phyloP scores from a whole-genome alignment of 2,113 vertebrate species.

The Reinhardtius hippoglossoides region DNA sequence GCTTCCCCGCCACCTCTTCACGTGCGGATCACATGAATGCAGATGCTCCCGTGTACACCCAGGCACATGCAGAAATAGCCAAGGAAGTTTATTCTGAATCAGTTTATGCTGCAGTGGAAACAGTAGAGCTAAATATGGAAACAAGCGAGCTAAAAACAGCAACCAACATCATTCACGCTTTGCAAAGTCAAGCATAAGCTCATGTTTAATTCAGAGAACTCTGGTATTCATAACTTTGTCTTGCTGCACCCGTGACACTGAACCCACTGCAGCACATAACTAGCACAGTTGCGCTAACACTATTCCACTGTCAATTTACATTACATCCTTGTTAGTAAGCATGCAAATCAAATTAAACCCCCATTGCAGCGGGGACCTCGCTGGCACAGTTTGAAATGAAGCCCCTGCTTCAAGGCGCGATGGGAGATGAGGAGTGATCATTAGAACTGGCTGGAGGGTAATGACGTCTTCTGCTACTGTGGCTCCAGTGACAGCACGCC shows the following conservation, averaged over 20 bases:
- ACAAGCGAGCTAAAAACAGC: slow-evolving; percentile 60
- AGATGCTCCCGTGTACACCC: slow-evolving; percentile 23
- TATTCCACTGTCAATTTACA: slow-evolving; percentile 61
- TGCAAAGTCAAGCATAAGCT: slow-evolving; percentile 65
- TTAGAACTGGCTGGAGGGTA: slow-evolving; percentile 19
- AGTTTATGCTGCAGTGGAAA: slow-evolving; percentile 46
- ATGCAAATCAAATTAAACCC: slow-evolving; percentile 68
- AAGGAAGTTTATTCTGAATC: slow-evolving; percentile 52
- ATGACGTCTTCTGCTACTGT: slow-evolving; percentile 26
- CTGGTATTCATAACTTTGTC: slow-evolving; percentile 49
- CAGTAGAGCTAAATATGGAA: slow-evolving; percentile 68
- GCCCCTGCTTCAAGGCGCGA: slow-evolving; percentile 21
- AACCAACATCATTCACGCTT: slow-evolving; percentile 60
- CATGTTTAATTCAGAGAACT: slow-evolving; percentile 77
- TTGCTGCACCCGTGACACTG: slow-evolving; percentile 28
- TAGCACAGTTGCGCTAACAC: slow-evolving; percentile 31
- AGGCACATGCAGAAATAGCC: slow-evolving; percentile 41
- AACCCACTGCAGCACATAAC: slow-evolving; percentile 43
- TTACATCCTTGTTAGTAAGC: slow-evolving; percentile 64
- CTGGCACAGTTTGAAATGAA: slow-evolving; percentile 39
- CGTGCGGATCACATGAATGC: slow-evolving; percentile 20
- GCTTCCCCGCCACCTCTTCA: slow-evolving; percentile 1
- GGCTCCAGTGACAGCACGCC: slow-evolving; percentile 16
- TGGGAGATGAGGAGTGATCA: slow-evolving; percentile 30
- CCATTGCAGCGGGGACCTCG: slow-evolving; percentile 16